Conservation (phyloP, 2,888 invertebrate species). For the Stramonita haemastoma region DNA sequence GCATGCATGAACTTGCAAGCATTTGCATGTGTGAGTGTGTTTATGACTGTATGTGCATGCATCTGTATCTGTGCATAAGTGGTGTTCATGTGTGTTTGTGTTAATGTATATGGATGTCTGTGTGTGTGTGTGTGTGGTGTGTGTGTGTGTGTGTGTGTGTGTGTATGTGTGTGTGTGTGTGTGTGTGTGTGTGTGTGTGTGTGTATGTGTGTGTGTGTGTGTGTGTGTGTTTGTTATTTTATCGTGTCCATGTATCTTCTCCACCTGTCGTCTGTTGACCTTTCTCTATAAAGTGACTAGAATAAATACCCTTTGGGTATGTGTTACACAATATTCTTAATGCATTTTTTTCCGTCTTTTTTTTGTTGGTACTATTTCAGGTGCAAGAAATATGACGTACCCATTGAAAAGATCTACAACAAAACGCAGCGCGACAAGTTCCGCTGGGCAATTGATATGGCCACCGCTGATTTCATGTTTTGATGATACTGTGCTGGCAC, state of each 20-base stretch:
- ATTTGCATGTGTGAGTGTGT: no score
- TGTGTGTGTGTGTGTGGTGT: neutral
- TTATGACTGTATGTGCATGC: no score
- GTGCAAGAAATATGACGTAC: slow-evolving; percentile 97
- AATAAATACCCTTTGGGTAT: neutral
- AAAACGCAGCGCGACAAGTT: slow-evolving; percentile 99
- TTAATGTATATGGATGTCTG: neutral
- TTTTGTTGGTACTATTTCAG: slow-evolving; percentile 79
- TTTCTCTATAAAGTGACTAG: neutral
- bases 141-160: neutral
- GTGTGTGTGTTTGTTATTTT: neutral
- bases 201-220: neutral
- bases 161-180: neutral
- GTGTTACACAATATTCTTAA: neutral
- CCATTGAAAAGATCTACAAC: slow-evolving; percentile 99
- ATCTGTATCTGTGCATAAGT: no score
- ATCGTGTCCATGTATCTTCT: neutral
- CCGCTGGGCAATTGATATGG: slow-evolving; percentile 99
- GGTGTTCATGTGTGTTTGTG: neutral
- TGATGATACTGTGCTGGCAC: slow-evolving; percentile 53
- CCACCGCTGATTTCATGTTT: slow-evolving; percentile 69
- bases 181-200: neutral
- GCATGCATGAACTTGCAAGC: no score
- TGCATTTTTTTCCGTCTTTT: neutral
- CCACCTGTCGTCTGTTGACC: neutral